These are phyloP conservation scores for Sterrhoptilus dennistouni DNA, from an alignment of 2,113 vertebrate species.

Conservation along the genomic window DNA sequence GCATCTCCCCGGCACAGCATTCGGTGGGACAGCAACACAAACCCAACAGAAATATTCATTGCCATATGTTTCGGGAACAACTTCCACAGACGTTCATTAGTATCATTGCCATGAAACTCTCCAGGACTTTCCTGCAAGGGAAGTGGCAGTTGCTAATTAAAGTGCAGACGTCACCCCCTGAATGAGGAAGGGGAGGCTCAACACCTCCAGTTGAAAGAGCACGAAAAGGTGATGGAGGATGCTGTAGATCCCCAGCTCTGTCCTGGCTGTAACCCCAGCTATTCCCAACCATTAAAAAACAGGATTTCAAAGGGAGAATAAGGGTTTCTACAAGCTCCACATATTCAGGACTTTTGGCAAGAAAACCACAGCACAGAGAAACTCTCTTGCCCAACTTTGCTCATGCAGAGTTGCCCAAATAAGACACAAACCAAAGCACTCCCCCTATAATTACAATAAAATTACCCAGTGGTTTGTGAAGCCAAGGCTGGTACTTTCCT, in stretches of 20 bases:
- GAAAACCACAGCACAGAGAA: neutral
- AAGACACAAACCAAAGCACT: neutral
- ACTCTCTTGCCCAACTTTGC: neutral
- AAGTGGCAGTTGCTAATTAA: slow-evolving; percentile 55
- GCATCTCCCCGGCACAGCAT: neutral
- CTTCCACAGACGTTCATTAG: slow-evolving; percentile 42
- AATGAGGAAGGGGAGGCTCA: neutral
- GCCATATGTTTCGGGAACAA: slow-evolving; percentile 36
- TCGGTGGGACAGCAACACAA: neutral
- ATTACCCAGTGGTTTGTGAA: neutral
- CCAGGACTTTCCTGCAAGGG: slow-evolving; percentile 6
- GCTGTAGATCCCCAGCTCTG: neutral
- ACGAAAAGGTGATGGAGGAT: neutral
- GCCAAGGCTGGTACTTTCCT: neutral
- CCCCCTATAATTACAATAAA: neutral
- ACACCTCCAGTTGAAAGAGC: neutral
- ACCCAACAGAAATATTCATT: slow-evolving; percentile 45
- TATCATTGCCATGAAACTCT: neutral
- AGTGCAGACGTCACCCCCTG: neutral
- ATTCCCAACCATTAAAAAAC: neutral
- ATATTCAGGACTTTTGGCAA: neutral
- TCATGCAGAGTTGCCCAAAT: neutral
- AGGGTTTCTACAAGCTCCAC: neutral
- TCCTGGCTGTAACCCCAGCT: neutral
- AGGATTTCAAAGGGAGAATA: neutral